Evolutionary conservation across 2,888 invertebrate genomes (phyloP), one percentile per base, ranked within the genome.

Genomic region (Miltochrista miniata): DNA sequence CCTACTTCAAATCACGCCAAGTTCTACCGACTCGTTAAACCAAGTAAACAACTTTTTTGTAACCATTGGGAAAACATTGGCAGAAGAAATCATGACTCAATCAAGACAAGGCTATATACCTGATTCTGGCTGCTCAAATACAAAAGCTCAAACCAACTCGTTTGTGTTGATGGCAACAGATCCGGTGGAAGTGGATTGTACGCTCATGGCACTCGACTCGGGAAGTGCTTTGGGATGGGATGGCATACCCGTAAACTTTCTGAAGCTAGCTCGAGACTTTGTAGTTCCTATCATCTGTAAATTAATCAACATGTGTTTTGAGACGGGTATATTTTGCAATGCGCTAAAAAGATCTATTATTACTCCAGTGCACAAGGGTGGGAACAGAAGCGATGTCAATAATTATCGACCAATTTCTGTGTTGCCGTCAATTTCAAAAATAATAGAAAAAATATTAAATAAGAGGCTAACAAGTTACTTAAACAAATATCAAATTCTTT

Each of bases 321-420:
- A n/a, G n/a, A n/a, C n/a, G n/a, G n/a, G n/a, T n/a, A n/a, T n/a
- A n/a, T n/a, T n/a, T n/a, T n/a, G n/a, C n/a, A n/a, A n/a, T n/a
- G n/a, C n/a, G n/a, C n/a, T 54, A 31, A 60, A 56, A 45, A 44
- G 33, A 11, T 39, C 54, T 7, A 2, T 52, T 0, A 33, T 56
- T 8, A 42, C 33, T 9, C 56, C 56, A 12, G 45, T 60, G 8
- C 15, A 51, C 33, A 59, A 59, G 35, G 30, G 29, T 15, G 59
- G 38, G 10, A 11, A 18, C 15, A 45, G 44, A 50, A 39, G 51
- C 38, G 13, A 36, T 48, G 35, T 61, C 11, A 42, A 15, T 7
- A 61, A 61, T 34, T 58, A 53, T 24, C 45, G 57, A n/a, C 61
- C 53, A 2, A 57, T 60, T 15, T 60, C 56, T 7, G 40, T 60